Conservation (phyloP, 2,113 vertebrate species). For the Rhinoderma darwinii region DNA sequence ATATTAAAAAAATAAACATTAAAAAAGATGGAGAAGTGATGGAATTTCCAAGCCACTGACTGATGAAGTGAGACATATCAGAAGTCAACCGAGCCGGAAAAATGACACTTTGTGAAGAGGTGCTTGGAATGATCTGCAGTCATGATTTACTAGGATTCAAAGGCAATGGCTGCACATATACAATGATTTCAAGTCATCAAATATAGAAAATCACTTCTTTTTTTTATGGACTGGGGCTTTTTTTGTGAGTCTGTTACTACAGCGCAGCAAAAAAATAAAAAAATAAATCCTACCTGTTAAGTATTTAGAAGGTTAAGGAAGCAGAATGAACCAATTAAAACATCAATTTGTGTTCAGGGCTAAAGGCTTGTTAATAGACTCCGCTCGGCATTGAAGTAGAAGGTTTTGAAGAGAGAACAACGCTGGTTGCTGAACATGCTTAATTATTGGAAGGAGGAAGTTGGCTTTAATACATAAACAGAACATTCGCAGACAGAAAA, state of each 20-base stretch:
- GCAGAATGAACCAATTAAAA: constrained; percentile 56
- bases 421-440: constrained; percentile 42
- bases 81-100: constrained; percentile 78
- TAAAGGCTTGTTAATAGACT: constrained; percentile 51
- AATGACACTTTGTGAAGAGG: constrained; percentile 77
- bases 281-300: constrained; percentile 49
- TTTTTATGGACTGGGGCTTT: constrained; percentile 52
- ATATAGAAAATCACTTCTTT: constrained; percentile 69
- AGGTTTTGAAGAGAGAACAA: constrained; percentile 24
- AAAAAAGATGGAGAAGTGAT: constrained; percentile 74
- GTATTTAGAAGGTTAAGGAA: constrained; percentile 53
- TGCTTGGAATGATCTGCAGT: constrained; percentile 74
- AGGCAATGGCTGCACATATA: constrained; percentile 71
- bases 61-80: constrained; percentile 77
- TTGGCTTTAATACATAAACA: constrained; percentile 44
- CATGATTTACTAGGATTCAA: constrained; percentile 72
- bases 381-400: constrained; percentile 35
- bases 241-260: constrained; percentile 1
- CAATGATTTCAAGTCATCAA: constrained; percentile 68
- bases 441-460: constrained; percentile 51
- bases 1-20: constrained; percentile 73
- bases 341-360: constrained; percentile 53
- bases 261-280: background rate
- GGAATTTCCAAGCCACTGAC: constrained; percentile 76
- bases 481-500: constrained; percentile 39